phyloP scores from a whole-genome alignment of 1,140 invertebrate species.

The Papilio polyxenes region DNA sequence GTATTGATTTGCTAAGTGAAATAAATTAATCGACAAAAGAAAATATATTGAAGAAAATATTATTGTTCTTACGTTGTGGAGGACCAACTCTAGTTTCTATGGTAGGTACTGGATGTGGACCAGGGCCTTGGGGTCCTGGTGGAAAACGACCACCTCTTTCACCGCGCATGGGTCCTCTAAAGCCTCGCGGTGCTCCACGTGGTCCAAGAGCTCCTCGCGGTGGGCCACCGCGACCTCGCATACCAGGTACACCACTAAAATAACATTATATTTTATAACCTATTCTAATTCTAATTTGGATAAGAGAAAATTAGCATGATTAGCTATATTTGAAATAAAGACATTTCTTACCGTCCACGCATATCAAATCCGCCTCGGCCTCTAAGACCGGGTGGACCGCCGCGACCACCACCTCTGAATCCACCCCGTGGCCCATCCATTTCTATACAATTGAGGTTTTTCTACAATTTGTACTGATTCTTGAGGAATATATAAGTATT shows the following conservation, averaged over 20 bases:
- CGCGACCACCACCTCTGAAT: constrained; percentile 70
- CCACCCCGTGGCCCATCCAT: constrained; percentile 71
- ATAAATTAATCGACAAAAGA: not conserved
- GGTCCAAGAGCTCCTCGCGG: constrained; percentile 60
- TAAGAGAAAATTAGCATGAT: not conserved
- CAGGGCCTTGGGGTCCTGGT: constrained; percentile 74
- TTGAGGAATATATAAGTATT: not conserved
- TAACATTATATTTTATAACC: constrained; percentile 20
- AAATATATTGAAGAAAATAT: constrained; percentile 4
- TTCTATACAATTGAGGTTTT: not conserved
- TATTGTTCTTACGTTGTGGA: constrained; percentile 59
- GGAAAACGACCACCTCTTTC: constrained; percentile 68
- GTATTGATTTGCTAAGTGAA: too few species aligned
- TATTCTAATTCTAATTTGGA: not conserved
- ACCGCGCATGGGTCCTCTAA: constrained; percentile 69
- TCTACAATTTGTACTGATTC: not conserved
- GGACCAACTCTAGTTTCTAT: constrained; percentile 75
- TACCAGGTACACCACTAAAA: constrained; percentile 61
- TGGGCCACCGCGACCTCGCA: constrained; percentile 61
- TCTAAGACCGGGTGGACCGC: constrained; percentile 63
- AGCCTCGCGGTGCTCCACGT: constrained; percentile 66
- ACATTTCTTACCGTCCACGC: constrained; percentile 66
- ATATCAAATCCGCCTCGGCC: constrained; percentile 73
- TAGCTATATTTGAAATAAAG: not conserved
- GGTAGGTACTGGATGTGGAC: constrained; percentile 77